Evolutionary conservation across 2,888 invertebrate genomes (phyloP).

Genomic region (Thumatha senex): DNA sequence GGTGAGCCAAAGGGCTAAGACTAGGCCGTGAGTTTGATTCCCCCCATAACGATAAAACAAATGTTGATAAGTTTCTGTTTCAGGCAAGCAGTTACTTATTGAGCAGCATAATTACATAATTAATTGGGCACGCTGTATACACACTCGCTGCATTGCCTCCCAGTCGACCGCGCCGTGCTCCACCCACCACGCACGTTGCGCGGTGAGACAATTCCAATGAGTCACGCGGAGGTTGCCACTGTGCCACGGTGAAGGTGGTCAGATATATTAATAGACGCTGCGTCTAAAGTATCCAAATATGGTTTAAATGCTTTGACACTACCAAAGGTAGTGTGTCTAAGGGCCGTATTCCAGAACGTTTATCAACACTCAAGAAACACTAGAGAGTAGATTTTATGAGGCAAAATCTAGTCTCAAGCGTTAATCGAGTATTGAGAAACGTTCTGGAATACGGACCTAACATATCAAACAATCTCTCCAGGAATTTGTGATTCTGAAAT

Average conservation of each 20-base stretch:
- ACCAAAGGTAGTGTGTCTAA: no score
- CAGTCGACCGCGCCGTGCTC: neutral
- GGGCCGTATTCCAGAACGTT: no score
- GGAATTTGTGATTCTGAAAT: no score
- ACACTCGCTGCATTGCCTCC: slow-evolving; percentile 5
- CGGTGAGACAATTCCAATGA: slow-evolving; percentile 4
- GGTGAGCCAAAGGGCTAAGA: no score
- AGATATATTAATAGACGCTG: slow-evolving; percentile 10
- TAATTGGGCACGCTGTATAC: slow-evolving; percentile 9
- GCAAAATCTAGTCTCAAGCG: no score
- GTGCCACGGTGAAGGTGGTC: slow-evolving; percentile 3
- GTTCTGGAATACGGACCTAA: no score
- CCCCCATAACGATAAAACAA: no score
- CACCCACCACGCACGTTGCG: neutral
- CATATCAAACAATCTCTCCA: no score
- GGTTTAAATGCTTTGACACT: neutral
- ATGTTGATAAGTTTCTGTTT: slow-evolving; percentile 7
- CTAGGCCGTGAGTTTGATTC: no score
- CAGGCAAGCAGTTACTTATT: slow-evolving; percentile 7
- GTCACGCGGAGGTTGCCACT: slow-evolving; percentile 11
- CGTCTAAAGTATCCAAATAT: neutral
- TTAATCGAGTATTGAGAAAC: no score
- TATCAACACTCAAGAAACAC: no score
- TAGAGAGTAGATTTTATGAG: no score
- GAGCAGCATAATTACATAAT: slow-evolving; percentile 13